Evolutionary conservation across 2,113 vertebrate genomes (phyloP).

Genomic region (Larimichthys crocea): DNA sequence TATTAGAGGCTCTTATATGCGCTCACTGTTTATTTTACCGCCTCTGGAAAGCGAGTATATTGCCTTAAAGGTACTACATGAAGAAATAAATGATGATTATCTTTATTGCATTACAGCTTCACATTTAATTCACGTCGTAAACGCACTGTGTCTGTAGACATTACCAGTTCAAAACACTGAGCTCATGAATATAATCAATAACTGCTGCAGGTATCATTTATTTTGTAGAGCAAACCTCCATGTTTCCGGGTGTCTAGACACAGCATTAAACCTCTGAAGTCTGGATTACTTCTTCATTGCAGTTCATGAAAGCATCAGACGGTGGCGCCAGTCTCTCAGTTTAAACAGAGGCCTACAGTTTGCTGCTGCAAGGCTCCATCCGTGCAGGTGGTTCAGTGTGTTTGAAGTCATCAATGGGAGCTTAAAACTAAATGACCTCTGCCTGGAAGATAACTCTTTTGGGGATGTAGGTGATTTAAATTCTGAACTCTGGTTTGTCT

Average conservation of each 20-base stretch:
- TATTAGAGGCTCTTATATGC: too few relatives aligned
- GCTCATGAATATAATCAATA: neutral
- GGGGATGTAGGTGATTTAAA: neutral
- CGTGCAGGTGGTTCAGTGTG: neutral
- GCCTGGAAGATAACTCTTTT: too few relatives aligned
- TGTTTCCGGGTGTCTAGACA: neutral
- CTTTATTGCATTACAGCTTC: neutral
- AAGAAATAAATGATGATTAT: neutral
- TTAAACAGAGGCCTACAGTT: neutral
- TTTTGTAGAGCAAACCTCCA: neutral
- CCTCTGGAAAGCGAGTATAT: neutral
- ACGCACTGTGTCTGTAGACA: too few relatives aligned
- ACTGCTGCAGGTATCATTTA: neutral
- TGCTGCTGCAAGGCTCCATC: neutral
- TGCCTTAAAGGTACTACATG: neutral
- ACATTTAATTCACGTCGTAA: neutral
- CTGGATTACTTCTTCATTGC: too few relatives aligned
- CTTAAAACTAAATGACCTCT: neutral
- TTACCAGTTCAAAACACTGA: neutral
- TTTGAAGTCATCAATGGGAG: neutral
- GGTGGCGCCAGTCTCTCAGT: constrained; percentile 39
- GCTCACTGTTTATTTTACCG: neutral
- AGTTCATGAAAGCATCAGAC: constrained; percentile 1
- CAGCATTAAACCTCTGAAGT: neutral
- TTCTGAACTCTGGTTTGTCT: neutral